Base-by-base conservation (phyloP, 2,797 vertebrate species). In the Schizopygopsis pylzovi region DNA sequence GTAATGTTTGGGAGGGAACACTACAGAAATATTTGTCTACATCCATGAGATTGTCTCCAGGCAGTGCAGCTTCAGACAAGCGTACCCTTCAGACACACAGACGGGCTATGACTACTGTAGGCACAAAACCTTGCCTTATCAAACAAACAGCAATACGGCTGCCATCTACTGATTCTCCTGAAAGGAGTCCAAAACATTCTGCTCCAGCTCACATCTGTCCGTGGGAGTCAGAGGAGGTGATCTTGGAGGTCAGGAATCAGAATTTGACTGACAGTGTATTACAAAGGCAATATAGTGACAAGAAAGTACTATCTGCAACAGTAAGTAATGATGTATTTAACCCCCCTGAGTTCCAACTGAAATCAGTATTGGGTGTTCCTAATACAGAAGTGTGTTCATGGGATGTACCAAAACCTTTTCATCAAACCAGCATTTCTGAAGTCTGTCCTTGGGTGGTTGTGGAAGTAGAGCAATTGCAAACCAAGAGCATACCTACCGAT, bases 71-170 rank as follows among this genome's bases (percentile, higher is more conserved):
- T 39, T 4, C 89, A 45, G 86, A 93, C 71, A 94, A 87, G 81
- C 92, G 76, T 28, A 41, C 89, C 43, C 85, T 93, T 22, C 86
- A 85, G 87, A 54, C 78, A 39, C 91, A 92, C 71, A 94, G 92
- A 89, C 94, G 92, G 89, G 93, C 93, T 76, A 88, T 93, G 88
- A 92, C 89, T 22, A 91, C 92, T 52, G n/a, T 83, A 7, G 93
- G 94, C 1, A 91, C 86, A 13, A 96, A 95, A 90, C 95, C 95
- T 41, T 93, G 87, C 54, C 95, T 96, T n/a, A 93, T 95, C 4
- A 96, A 96, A 89, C 95, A 96, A 87, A 91, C 92, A 54, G 94
- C 95, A 72, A 85, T 95, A 56, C 91, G 94, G 84, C 67, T 92
- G n/a, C 93, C 94, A n/a, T 95, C 95, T 59, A 90, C 72, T 11